phyloP scores from a whole-genome alignment of 2,888 invertebrate genomes.

The Electrophaes corylata region DNA sequence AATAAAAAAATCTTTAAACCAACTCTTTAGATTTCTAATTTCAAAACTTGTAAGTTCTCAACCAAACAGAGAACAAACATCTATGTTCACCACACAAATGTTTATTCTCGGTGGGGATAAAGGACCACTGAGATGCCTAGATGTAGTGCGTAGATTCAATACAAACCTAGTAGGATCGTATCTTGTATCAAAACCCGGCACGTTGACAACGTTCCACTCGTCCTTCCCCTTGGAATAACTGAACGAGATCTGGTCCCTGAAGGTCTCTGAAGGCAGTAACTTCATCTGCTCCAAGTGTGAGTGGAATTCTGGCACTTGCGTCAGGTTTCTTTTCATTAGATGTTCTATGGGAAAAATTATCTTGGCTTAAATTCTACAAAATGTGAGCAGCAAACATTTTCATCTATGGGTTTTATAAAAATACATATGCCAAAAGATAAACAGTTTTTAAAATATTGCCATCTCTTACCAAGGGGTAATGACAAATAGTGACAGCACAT shows the following conservation, averaged over 20 bases:
- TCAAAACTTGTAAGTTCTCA: no score
- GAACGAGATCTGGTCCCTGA: conserved; percentile 94
- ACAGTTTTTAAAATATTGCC: no score
- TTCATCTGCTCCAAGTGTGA: conserved; percentile 98
- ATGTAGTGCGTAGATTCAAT: neutral
- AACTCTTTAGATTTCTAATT: no score
- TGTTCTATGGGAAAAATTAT: conserved; percentile 84
- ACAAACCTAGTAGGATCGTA: conserved; percentile 93
- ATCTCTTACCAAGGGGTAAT: no score
- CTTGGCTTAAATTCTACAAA: neutral
- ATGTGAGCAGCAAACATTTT: no score
- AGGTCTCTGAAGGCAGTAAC: conserved; percentile 90
- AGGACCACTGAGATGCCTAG: neutral
- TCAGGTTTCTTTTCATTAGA: conserved; percentile 92
- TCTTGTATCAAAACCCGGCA: conserved; percentile 91
- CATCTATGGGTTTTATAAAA: no score
- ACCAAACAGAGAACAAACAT: no score
- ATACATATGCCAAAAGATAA: no score
- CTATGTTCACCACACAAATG: no score
- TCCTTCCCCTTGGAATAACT: conserved; percentile 92
- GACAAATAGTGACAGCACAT: no score
- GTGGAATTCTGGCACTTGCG: conserved; percentile 95
- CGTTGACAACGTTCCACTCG: conserved; percentile 93
- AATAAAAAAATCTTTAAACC: no score
- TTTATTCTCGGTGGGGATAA: no score